Evolutionary conservation across 2,797 vertebrate species (phyloP).

Genomic region (Lacerta viridis): DNA sequence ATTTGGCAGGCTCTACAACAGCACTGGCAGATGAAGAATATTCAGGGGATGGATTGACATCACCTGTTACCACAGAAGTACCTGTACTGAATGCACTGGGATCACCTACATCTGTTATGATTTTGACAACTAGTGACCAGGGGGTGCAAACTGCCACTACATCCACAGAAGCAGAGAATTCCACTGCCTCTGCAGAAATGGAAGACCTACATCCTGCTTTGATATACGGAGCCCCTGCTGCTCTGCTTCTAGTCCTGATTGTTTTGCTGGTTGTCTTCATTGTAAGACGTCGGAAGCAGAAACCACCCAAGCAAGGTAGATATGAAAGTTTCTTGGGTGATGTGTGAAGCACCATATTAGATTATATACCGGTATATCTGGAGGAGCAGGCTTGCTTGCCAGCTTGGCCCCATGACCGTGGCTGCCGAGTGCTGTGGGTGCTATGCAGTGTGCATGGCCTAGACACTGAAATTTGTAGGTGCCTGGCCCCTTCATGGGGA

Average conservation of each 20-base stretch:
- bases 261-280: constrained; percentile 64
- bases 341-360: constrained; percentile 24
- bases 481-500: too few relatives aligned
- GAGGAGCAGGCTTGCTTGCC: not conserved
- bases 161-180: not conserved
- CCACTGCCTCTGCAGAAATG: constrained; percentile 37
- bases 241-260: constrained; percentile 66
- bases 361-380: accelerated
- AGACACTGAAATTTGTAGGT: too few relatives aligned
- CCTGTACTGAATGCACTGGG: too few relatives aligned
- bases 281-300: constrained; percentile 67
- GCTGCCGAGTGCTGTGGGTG: too few relatives aligned
- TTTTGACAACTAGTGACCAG: accelerated
- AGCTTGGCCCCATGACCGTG: too few relatives aligned
- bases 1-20: constrained; percentile 61
- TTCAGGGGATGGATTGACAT: constrained; percentile 52
- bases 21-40: not conserved
- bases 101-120: not conserved
- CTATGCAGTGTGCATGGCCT: too few relatives aligned
- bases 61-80: not conserved
- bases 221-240: constrained; percentile 66
- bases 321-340: constrained; percentile 12
- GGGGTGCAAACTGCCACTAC: not conserved
- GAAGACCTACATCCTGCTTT: constrained; percentile 53
- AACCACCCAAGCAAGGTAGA: constrained; percentile 80